Percentiles rank a stretch among this genome's conserved stretches.
These are phyloP conservation scores for Spicauda simplicius DNA, from an alignment of 2,888 invertebrate species.

Conservation along the genomic window DNA sequence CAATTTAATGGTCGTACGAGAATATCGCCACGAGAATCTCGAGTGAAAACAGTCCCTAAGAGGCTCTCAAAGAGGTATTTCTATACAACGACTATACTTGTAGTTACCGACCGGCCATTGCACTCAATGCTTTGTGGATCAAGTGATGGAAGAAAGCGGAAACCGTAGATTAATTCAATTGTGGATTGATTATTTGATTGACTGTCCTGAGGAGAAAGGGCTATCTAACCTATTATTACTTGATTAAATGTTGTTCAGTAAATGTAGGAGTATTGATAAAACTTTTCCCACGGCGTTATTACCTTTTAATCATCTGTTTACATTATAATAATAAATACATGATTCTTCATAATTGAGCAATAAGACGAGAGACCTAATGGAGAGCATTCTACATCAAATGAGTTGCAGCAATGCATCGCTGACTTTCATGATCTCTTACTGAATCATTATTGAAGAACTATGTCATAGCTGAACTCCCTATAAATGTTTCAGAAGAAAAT, in stretches of 20 bases:
- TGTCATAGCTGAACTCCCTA: too few species aligned
- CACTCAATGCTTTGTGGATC: slow-evolving; percentile 19
- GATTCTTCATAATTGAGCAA: too few species aligned
- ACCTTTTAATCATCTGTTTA: neutral
- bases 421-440: too few species aligned
- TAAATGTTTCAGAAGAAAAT: too few species aligned
- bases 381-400: too few species aligned
- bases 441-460: too few species aligned
- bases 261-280: too few species aligned
- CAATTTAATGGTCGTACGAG: slow-evolving; percentile 12
- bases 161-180: slow-evolving; percentile 25
- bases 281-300: neutral
- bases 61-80: slow-evolving; percentile 23
- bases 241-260: neutral
- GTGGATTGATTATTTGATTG: slow-evolving; percentile 14
- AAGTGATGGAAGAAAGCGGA: slow-evolving; percentile 24
- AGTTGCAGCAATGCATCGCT: too few species aligned
- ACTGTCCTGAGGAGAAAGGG: slow-evolving; percentile 8
- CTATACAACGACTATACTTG: slow-evolving; percentile 5
- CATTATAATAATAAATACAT: too few species aligned
- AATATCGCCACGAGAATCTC: slow-evolving; percentile 19
- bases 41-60: slow-evolving; percentile 27
- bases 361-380: too few species aligned
- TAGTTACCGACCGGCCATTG: slow-evolving; percentile 15
- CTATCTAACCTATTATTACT: slow-evolving; percentile 18